Base-by-base conservation (phyloP, 1,140 invertebrate genomes). In the Monochamus saltuarius region DNA sequence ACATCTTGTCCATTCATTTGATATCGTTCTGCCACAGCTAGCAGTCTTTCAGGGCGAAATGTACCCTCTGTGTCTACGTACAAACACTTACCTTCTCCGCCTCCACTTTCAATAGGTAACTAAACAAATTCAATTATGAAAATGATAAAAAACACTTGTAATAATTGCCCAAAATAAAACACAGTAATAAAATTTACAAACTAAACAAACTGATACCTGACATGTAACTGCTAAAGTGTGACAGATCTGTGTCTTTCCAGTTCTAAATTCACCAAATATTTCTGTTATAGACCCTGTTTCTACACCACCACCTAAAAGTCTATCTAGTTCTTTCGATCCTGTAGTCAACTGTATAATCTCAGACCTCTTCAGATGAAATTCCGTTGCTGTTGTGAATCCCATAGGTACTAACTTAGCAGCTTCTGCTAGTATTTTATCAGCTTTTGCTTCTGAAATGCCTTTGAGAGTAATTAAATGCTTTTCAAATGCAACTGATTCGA, bases 271-370 rank as follows among this genome's bases (percentile, higher is more conserved):
- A 0, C 98, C 97, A 82, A 99, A 99, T 66, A 99, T 88, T 81
- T 99, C 98, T 2, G 97, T 99, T n/a, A 99, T 98, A 0, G 95
- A 96, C 0, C 97, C 97, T 10, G 97, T 99, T 79, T 99, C 97
- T 70, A 99, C 93, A 7, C 97, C 97, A 55, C 97, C 97, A n/a
- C 89, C 89, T 11, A 99, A 80, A 14, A 99, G 79, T 69, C 94
- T 87, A 75, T 99, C 95, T 45, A 99, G 78, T 77, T 98, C 96
- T 62, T 91, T 92, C 1, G 95, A 98, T 1, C 95, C 95, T 13
- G 94, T 97, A 13, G 93, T 94, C 9, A 97, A 76, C 71, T 89
- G 88, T 43, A 97, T 91, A 22, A 97, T 89, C 76, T 95, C 91
- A 16, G 90, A 88, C 60, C 98, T 84, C 76, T 94, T 97, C 69